Base-by-base conservation (phyloP, 2,888 invertebrate genomes). In the Drosophila ustulata region DNA sequence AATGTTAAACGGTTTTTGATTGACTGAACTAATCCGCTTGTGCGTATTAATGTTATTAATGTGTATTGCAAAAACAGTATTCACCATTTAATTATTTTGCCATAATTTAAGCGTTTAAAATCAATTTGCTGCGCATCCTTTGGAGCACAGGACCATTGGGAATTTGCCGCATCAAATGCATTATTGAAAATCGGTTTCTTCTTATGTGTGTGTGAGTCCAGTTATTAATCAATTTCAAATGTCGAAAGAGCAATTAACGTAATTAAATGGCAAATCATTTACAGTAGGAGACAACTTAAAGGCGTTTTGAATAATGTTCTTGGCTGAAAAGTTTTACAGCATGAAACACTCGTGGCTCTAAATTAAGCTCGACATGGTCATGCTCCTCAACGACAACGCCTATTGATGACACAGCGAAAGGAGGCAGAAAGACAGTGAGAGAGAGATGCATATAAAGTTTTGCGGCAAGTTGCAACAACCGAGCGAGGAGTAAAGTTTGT, bases 401-500 rank as follows among this genome's bases (percentile, higher is more conserved):
- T 58, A 70, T 75, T 57, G 51, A 70, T 28, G 55, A 57, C 34
- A 37, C 41, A 37, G 51, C 46, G 11, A 50, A 46, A 30, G 43
- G 9, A 39, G 30, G 11, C 4, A 26, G 1, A 39, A 13, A 43
- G 28, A 8, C 3, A 13, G 34, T 28, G 34, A 51, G 6, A 41
- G 62, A 13, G 3, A 23, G 46, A 72, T 74, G 75, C 76, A 76
- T 79, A 74, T 70, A 70, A 71, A 74, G 66, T 73, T 78, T 78
- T 66, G 66, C 55, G 66, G 61, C 56, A 68, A 81, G 64, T 66
- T 74, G 59, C 71, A 75, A 67, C 26, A 57, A 43, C 13, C 34
- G 52, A 45, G 41, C 28, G 25, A 61, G 37, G 37, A 80, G 39
- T 41, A 41, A 72, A 76, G 65, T 79, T 82, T 68, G 32, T 63